Evolutionary conservation across 37 sponge, comb jelly and placozoan genomes (phyloP), one percentile per base, ranked within the genome.

Genomic region (Hormiphora californensis): DNA sequence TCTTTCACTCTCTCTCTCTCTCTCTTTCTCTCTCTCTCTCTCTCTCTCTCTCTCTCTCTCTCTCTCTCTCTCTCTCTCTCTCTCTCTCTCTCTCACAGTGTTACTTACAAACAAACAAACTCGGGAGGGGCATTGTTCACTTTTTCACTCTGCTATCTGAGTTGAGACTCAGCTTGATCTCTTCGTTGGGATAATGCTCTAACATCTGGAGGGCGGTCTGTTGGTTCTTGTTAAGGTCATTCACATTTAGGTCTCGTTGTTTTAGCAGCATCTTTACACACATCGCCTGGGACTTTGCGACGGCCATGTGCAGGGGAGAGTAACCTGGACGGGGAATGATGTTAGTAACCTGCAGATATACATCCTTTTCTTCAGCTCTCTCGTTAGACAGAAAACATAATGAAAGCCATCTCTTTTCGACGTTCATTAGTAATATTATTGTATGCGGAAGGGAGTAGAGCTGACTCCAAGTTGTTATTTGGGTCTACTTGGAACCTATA

Each of bases 151-250:
- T 39, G 46, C 12, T 27, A 30, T 73, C 81, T 1, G 81, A 36
- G n/a, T 43, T 36, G 44, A 73, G 81, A 22, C 40, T n/a, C 19
- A 43, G 81, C 22, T 73, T 33, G 81, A 73, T 73, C 46, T 73
- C 81, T 9, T 43, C 25, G 38, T 73, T 73, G 43, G 81, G 81
- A 28, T 73, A 46, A 0, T 73, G 43, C 3, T 73, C 81, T 22
- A 73, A 46, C 81, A 73, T 73, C 27, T 73, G 81, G 43, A 73
- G 81, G 81, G 81, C 36, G 1, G 81, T 73, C 39, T 73, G 46
- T 7, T 73, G 40, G 81, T 73, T 33, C 81, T 73, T 73, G 46
- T 73, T 73, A 43, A n/a, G 44, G 25, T n/a, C 46, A 1, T n/a
- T 30, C 27, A 33, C 30, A 27, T 73, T 33, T 28, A 33, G 32